Percentiles rank a stretch among this genome's conserved stretches.
These are phyloP conservation scores for Canis aureus DNA, from an alignment of 2,113 vertebrate species.

Conservation along the genomic window DNA sequence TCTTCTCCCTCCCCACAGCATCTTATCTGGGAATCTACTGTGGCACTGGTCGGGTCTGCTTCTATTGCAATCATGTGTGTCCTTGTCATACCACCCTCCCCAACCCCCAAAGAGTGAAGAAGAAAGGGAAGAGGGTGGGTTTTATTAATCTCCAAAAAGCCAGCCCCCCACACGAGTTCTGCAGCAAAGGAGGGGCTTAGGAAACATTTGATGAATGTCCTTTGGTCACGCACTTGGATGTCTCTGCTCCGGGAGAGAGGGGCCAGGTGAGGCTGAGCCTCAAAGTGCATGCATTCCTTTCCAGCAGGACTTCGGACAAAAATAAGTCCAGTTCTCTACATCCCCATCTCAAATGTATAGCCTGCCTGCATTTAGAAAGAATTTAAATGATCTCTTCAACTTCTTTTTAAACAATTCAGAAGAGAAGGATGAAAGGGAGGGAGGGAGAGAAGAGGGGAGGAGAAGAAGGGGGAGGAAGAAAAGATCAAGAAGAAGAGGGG, in stretches of 20 bases:
- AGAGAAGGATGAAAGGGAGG: background rate
- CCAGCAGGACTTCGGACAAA: background rate
- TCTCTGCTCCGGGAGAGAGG: background rate
- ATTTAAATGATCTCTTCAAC: background rate
- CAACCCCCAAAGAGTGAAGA: background rate
- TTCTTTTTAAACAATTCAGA: conserved; percentile 8
- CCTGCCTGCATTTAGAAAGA: background rate
- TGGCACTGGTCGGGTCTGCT: background rate
- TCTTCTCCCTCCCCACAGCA: background rate
- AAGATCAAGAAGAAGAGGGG: background rate
- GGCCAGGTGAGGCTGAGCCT: background rate
- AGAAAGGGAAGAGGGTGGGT: background rate
- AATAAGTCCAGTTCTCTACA: fast-evolving
- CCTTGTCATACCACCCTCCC: background rate
- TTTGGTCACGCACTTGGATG: background rate
- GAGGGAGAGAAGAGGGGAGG: fast-evolving
- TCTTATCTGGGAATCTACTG: no score
- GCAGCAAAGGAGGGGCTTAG: background rate
- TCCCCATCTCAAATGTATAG: background rate
- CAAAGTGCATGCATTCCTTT: background rate
- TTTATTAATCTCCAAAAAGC: background rate
- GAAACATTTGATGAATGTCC: background rate
- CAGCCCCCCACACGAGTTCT: background rate
- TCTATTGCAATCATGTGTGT: background rate
- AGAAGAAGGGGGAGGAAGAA: background rate